Evolutionary conservation across 64 coral and sea anemone genomes (phyloP).

Genomic region (Montipora foliosa): DNA sequence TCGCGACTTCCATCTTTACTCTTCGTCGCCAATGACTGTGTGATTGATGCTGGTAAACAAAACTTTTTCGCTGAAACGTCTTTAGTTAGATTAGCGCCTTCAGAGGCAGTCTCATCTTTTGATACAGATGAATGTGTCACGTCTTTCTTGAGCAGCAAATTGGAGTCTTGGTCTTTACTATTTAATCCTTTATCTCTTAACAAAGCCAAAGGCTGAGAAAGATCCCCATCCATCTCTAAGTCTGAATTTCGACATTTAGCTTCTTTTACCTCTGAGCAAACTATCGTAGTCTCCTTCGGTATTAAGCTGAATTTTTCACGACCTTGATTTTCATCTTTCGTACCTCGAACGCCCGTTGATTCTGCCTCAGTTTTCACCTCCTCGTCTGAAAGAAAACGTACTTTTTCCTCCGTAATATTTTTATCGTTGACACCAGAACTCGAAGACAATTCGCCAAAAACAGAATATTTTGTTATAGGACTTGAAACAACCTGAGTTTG

Average conservation of each 20-base stretch:
- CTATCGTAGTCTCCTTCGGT: neutral
- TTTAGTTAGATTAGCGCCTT: too few species aligned
- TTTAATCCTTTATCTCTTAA: neutral
- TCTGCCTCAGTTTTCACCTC: neutral
- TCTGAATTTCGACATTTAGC: neutral
- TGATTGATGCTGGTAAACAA: too few species aligned
- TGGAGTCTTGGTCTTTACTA: neutral
- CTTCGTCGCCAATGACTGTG: too few species aligned
- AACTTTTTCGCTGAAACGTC: too few species aligned
- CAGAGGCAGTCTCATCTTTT: neutral
- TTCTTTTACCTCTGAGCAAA: neutral
- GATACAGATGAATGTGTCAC: neutral
- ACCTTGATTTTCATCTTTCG: neutral
- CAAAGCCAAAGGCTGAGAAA: neutral
- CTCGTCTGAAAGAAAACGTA: neutral
- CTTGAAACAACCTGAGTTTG: neutral
- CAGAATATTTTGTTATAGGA: neutral
- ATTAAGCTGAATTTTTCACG: neutral
- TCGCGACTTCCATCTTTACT: too few species aligned
- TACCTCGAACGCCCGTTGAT: neutral
- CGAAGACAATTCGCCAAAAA: neutral
- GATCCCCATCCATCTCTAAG: neutral
- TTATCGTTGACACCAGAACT: neutral
- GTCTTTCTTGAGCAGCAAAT: neutral
- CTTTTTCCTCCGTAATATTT: neutral